Conservation (phyloP, 2,113 vertebrate genomes). For the Rostratula benghalensis region DNA sequence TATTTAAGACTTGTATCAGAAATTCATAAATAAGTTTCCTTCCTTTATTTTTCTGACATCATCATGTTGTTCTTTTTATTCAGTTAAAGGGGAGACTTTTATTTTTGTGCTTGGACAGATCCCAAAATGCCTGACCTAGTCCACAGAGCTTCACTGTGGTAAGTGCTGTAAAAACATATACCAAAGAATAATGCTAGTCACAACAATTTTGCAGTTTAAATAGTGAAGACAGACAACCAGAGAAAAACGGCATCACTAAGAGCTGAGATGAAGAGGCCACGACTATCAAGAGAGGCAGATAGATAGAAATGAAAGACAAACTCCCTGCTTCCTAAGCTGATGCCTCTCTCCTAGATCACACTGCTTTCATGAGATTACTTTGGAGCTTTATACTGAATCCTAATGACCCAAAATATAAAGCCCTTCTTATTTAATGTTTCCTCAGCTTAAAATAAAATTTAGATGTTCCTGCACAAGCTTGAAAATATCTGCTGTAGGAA, state of each 20-base stretch:
- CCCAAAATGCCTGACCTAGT: background rate
- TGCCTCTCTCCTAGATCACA: background rate
- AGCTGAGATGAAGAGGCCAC: background rate
- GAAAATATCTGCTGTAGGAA: background rate
- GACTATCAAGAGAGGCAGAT: background rate
- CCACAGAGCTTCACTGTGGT: background rate
- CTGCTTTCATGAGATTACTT: conserved; percentile 26
- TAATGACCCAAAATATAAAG: background rate
- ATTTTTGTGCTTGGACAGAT: background rate
- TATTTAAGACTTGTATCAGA: background rate
- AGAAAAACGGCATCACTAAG: background rate
- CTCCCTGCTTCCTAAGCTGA: background rate
- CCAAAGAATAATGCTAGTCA: background rate
- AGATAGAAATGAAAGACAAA: background rate
- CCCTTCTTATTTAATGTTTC: conserved; percentile 21
- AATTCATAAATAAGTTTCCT: background rate
- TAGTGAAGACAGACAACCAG: background rate
- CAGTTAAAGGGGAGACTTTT: background rate
- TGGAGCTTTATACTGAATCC: conserved; percentile 23
- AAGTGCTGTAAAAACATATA: background rate
- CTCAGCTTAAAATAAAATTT: conserved; percentile 7
- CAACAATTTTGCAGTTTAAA: conserved; percentile 14
- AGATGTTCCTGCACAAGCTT: background rate
- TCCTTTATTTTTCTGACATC: background rate
- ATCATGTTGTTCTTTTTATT: background rate